phyloP scores from a whole-genome alignment of 2,113 vertebrate genomes.

The Callocephalon fimbriatum region DNA sequence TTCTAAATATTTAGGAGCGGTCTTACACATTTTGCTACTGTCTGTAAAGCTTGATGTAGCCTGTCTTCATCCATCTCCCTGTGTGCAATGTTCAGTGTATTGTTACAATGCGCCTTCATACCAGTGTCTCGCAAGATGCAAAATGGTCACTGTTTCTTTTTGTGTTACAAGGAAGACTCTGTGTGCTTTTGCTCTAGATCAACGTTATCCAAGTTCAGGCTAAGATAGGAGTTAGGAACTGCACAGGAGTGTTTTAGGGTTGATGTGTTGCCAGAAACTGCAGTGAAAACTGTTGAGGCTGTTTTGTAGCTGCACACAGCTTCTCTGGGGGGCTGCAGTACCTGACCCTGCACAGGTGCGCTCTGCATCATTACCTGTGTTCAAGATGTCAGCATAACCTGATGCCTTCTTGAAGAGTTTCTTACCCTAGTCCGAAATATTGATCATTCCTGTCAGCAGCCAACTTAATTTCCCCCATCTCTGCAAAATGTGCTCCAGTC shows the following conservation, averaged over 20 bases:
- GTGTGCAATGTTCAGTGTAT: neutral
- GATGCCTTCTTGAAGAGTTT: neutral
- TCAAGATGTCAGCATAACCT: neutral
- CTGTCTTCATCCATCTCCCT: neutral
- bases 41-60: neutral
- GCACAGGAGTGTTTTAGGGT: neutral
- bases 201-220: neutral
- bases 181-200: neutral
- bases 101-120: neutral
- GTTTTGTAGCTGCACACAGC: neutral
- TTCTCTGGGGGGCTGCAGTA: neutral
- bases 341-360: neutral
- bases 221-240: neutral
- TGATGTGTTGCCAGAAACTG: neutral
- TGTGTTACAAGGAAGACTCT: neutral
- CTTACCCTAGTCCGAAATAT: neutral
- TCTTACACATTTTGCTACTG: neutral
- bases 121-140: accelerated
- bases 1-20: neutral
- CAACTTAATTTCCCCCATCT: neutral
- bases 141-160: neutral
- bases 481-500: neutral
- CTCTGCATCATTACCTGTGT: neutral
- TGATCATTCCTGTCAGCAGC: neutral
- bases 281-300: neutral